phyloP scores from a whole-genome alignment of 2,797 vertebrate genomes.

The Benthosema pterotum region DNA sequence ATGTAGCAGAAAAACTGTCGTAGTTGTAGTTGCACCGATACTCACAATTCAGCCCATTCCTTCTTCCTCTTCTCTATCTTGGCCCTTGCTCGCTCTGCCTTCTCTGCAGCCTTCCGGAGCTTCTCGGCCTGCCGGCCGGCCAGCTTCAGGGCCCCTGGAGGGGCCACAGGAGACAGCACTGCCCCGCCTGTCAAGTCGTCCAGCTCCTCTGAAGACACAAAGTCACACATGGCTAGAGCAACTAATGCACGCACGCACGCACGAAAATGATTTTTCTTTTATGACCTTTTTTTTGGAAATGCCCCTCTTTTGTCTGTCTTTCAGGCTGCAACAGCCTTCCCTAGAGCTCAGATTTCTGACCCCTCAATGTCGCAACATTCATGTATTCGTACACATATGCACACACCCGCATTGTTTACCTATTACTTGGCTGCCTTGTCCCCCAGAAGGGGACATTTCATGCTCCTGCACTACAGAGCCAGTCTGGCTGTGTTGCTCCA shows the following conservation, averaged over 20 bases:
- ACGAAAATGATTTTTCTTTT: too few relatives aligned
- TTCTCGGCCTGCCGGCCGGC: conserved; percentile 75
- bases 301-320: too few relatives aligned
- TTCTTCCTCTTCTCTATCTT: conserved; percentile 85
- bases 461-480: conserved; percentile 23
- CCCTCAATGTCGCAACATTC: too few relatives aligned
- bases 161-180: conserved; percentile 1
- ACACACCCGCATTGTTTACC: conserved; percentile 38
- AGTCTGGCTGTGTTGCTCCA: conserved; percentile 33
- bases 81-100: conserved; percentile 81
- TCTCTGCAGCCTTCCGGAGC: conserved; percentile 81
- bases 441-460: conserved; percentile 50
- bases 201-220: conserved; percentile 40
- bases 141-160: conserved; percentile 46
- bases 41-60: conserved; percentile 93
- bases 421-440: conserved; percentile 26
- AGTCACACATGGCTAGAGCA: not conserved
- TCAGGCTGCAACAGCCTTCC: too few relatives aligned
- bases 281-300: too few relatives aligned
- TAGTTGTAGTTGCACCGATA: too few relatives aligned
- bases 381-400: too few relatives aligned
- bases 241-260: not conserved
- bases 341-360: too few relatives aligned
- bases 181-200: conserved; percentile 17
- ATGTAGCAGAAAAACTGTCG: too few relatives aligned